Conservation (phyloP, 2,888 invertebrate species). For the Ichneumoninae sp. region DNA sequence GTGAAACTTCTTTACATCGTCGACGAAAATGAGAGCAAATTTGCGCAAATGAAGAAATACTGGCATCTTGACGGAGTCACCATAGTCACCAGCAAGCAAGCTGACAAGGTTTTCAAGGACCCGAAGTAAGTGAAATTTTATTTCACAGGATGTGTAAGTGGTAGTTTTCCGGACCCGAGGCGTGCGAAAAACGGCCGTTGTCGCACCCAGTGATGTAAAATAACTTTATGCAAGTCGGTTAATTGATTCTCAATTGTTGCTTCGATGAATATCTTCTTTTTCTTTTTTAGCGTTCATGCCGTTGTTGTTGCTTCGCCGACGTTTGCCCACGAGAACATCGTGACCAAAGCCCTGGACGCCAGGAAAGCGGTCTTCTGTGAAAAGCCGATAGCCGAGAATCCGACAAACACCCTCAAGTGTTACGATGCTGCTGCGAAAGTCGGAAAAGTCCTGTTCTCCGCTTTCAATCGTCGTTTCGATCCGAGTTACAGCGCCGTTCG, state of each 20-base stretch:
- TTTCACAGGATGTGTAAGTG: no score
- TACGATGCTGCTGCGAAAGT: conserved; percentile 87
- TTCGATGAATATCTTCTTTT: neutral
- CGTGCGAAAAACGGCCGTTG: no score
- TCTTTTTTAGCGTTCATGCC: conserved; percentile 84
- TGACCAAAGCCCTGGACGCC: conserved; percentile 85
- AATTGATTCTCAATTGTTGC: neutral
- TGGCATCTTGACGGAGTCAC: conserved; percentile 85
- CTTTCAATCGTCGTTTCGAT: conserved; percentile 90
- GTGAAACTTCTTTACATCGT: conserved; percentile 86
- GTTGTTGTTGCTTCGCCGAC: conserved; percentile 87
- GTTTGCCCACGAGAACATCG: conserved; percentile 86
- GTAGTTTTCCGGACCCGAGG: no score
- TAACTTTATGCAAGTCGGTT: no score
- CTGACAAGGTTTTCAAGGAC: conserved; percentile 86
- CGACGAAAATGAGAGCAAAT: conserved; percentile 85
- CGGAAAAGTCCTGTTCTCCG: conserved; percentile 87
- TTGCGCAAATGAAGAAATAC: conserved; percentile 84
- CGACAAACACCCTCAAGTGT: conserved; percentile 86
- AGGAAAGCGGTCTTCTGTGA: conserved; percentile 89
- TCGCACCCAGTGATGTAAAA: no score
- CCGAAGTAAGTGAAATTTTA: conserved; percentile 83
- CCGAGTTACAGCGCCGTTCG: conserved; percentile 86
- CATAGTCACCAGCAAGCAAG: conserved; percentile 85
- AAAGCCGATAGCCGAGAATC: conserved; percentile 88